A percentile compares a stretch with the other conserved stretches of the same genome.
Conservation (phyloP, 2,888 invertebrate species). For the Operophtera brumata region DNA sequence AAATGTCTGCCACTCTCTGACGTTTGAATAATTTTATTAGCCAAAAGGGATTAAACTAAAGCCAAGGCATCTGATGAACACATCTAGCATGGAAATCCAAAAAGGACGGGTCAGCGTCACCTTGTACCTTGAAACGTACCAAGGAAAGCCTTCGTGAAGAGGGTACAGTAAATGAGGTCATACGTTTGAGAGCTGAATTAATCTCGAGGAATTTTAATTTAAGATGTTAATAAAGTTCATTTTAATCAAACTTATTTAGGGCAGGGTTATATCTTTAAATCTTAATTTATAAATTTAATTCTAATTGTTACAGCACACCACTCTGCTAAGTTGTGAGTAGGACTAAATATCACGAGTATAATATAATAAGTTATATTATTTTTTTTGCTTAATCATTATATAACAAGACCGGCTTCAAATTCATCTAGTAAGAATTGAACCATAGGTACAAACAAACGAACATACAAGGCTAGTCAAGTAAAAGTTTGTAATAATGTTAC, state of each 20-base stretch:
- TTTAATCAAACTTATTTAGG: conserved; percentile 40
- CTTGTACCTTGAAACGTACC: conserved; percentile 49
- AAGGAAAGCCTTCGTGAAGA: conserved; percentile 61
- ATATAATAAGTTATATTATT: no score
- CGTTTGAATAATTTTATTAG: conserved; percentile 35
- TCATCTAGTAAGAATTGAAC: no score
- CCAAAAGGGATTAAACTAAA: conserved; percentile 37
- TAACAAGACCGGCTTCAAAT: no score
- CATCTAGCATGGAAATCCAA: conserved; percentile 44
- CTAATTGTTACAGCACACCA: not conserved
- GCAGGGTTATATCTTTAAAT: conserved; percentile 8
- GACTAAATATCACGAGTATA: not conserved
- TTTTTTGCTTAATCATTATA: no score
- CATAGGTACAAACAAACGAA: no score
- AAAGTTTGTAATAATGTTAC: no score
- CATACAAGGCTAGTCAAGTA: no score
- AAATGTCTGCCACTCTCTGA: conserved; percentile 16
- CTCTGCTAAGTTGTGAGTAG: not conserved
- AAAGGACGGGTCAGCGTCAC: conserved; percentile 42
- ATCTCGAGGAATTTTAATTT: conserved; percentile 51
- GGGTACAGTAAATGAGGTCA: conserved; percentile 65
- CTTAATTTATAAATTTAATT: not conserved
- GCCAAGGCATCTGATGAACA: conserved; percentile 29
- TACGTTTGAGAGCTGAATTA: conserved; percentile 58
- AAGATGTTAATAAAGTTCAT: conserved; percentile 40